Evolutionary conservation across 35 echinoderm and acorn worm genomes (phyloP).

Genomic region (Amphiura filiformis): DNA sequence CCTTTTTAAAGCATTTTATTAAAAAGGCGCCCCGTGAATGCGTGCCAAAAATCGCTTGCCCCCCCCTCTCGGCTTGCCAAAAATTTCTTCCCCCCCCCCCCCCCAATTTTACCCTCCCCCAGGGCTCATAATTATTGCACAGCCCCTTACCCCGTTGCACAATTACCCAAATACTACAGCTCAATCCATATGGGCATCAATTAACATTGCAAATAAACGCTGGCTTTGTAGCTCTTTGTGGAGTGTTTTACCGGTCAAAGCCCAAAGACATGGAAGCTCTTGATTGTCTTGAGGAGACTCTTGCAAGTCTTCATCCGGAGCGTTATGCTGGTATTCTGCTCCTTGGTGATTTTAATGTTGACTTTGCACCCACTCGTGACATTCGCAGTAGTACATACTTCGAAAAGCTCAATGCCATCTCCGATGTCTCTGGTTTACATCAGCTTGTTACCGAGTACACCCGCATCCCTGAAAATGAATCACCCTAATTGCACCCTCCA

Average conservation of each 20-base stretch:
- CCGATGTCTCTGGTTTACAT: not conserved
- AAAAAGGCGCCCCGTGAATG: too few species aligned
- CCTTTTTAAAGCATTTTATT: too few species aligned
- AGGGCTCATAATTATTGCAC: too few species aligned
- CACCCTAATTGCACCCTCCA: not conserved
- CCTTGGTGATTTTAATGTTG: constrained; percentile 2
- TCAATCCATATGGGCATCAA: not conserved
- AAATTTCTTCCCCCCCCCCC: too few species aligned
- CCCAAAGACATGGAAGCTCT: constrained; percentile 6
- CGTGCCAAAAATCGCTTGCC: too few species aligned
- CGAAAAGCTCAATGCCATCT: not conserved
- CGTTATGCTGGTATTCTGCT: not conserved
- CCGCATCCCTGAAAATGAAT: not conserved
- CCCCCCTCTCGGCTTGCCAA: too few species aligned
- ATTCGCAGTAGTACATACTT: not conserved
- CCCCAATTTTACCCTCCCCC: too few species aligned
- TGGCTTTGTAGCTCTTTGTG: not conserved
- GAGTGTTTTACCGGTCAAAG: not conserved
- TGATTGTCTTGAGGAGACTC: not conserved
- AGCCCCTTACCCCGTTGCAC: not conserved
- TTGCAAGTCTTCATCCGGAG: not conserved
- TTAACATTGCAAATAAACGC: not conserved
- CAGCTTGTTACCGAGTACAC: not conserved
- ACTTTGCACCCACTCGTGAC: not conserved
- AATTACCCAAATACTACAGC: not conserved